phyloP scores from a whole-genome alignment of 2,888 invertebrate species.

The Melieria omissa region DNA sequence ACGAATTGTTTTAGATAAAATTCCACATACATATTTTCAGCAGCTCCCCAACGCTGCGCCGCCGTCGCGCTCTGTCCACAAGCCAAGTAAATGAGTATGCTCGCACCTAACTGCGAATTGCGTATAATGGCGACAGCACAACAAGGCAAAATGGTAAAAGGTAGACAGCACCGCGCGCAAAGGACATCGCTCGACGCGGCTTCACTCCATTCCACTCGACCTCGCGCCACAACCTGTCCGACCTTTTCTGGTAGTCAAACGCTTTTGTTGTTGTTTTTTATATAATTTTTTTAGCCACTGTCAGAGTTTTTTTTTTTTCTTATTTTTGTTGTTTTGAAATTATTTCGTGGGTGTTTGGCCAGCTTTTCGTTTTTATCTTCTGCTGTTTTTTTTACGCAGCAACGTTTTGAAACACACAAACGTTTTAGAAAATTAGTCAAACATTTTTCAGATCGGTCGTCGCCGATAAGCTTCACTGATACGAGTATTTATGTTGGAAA shows the following conservation, averaged over 20 bases:
- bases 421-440: neutral
- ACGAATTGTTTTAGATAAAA: constrained; percentile 45
- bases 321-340: too few relatives aligned
- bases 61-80: neutral
- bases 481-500: constrained; percentile 58
- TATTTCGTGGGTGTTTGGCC: too few relatives aligned
- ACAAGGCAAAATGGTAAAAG: constrained; percentile 41
- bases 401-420: too few relatives aligned
- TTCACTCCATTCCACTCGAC: neutral
- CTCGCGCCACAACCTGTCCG: too few relatives aligned
- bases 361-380: too few relatives aligned
- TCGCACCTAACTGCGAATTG: constrained; percentile 65
- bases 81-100: constrained; percentile 55
- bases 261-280: too few relatives aligned
- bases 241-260: too few relatives aligned
- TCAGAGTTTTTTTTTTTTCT: too few relatives aligned
- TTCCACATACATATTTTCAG: constrained; percentile 36
- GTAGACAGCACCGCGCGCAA: neutral
- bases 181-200: neutral
- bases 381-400: too few relatives aligned
- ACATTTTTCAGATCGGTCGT: constrained; percentile 54
- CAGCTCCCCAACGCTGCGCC: neutral
- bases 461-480: constrained; percentile 54
- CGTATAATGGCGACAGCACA: constrained; percentile 53
- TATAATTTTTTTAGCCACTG: too few relatives aligned